Evolutionary conservation across 1,140 invertebrate genomes (phyloP), one percentile per base, ranked within the genome.

Genomic region (Platorchestia sp.): DNA sequence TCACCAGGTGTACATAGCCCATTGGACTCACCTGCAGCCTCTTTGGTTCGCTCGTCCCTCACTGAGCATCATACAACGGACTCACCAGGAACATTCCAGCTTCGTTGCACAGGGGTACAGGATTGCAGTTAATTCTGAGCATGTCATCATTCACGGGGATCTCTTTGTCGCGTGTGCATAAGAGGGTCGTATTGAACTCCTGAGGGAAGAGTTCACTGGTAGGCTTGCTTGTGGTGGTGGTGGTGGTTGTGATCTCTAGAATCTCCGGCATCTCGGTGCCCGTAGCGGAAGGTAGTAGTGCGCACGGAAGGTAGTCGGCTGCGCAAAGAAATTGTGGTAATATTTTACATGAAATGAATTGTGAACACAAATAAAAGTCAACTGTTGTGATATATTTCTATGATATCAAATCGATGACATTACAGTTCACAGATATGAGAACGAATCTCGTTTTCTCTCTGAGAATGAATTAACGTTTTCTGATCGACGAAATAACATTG

Each of bases 111-210:
- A 45, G 91, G 14, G 91, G 40, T 16, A 93, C 91, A 44, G 45
- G 45, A 40, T 93, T 44, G 45, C 91, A 93, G 45, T 45, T 45
- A 44, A 93, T 16, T 19, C 45, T 93, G 91, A 93, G 91, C 7
- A 93, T 40, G 27, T 93, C 43, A 1, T 93, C 91, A 44, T 93
- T 93, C 19, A 44, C 0, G 36, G 91, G 91, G 45, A 93, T 93
- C 40, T 93, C 91, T 36, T 93, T 44, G 91, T 93, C 91, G 19
- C 45, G 43, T 44, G 91, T 93, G 91, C 91, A 93, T 44, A 93
- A 44, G 3, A 93, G 40, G 0, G 91, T 93, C 7, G 91, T 93
- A 44, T 93, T 93, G 91, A 16, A 93, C 19, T 93, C 45, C 10
- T 93, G 91, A 0, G 91, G 36, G 43, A 93, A 93, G 40, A 93